A percentile compares a stretch with the other conserved stretches of the same genome.
phyloP scores from a whole-genome alignment of 2,888 invertebrate species.

The Chloroclystis v-ata region DNA sequence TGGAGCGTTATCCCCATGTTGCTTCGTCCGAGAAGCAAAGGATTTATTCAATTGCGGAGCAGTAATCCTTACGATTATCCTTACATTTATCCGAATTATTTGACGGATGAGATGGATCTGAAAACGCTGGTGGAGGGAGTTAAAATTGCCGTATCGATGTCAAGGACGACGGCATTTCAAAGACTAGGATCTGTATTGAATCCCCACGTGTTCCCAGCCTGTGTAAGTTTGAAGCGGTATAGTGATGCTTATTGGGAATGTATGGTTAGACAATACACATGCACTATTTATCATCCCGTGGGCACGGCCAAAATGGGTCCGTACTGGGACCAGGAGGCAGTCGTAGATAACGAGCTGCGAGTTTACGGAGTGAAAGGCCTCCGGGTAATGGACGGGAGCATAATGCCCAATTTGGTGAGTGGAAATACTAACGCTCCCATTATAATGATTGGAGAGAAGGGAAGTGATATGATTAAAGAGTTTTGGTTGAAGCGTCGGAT shows the following conservation, averaged over 20 bases:
- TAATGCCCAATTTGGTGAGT: slow-evolving; percentile 91
- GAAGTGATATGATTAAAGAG: slow-evolving; percentile 91
- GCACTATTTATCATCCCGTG: slow-evolving; percentile 91
- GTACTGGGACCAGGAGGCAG: slow-evolving; percentile 89
- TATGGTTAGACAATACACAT: slow-evolving; percentile 89
- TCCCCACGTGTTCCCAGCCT: slow-evolving; percentile 86
- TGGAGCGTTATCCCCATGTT: slow-evolving; percentile 92
- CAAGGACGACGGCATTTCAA: slow-evolving; percentile 86
- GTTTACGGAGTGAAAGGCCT: slow-evolving; percentile 89
- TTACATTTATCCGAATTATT: slow-evolving; percentile 94
- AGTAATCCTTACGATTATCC: slow-evolving; percentile 93
- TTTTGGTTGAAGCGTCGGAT: slow-evolving; percentile 83
- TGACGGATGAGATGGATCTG: slow-evolving; percentile 87
- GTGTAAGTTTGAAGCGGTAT: slow-evolving; percentile 81
- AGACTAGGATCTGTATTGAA: slow-evolving; percentile 85
- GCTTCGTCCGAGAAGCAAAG: slow-evolving; percentile 89
- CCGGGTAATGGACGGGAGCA: slow-evolving; percentile 89
- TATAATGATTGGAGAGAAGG: slow-evolving; percentile 95
- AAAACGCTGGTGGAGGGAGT: slow-evolving; percentile 90
- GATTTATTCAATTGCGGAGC: slow-evolving; percentile 88
- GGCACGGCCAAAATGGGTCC: slow-evolving; percentile 95
- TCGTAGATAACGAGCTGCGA: slow-evolving; percentile 87
- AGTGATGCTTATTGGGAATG: slow-evolving; percentile 92
- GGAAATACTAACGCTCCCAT: slow-evolving; percentile 92
- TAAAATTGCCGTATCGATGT: slow-evolving; percentile 89